phyloP scores from a whole-genome alignment of 2,113 vertebrate species.

The Mastomys natalensis region DNA sequence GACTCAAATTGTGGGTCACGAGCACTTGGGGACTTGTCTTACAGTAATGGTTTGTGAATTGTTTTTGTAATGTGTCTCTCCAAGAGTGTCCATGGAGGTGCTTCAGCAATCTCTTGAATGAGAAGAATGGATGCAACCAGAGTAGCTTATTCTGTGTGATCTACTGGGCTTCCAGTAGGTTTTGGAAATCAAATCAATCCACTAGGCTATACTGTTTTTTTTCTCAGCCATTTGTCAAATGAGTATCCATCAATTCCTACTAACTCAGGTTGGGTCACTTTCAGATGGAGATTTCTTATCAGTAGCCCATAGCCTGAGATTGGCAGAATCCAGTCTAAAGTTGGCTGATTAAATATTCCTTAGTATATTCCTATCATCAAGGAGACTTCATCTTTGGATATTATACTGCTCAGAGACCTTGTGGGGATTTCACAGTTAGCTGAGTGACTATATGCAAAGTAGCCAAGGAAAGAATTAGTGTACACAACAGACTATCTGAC shows the following conservation, averaged over 20 bases:
- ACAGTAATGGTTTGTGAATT: background rate
- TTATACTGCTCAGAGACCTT: background rate
- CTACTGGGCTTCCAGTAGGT: background rate
- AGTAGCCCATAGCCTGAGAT: background rate
- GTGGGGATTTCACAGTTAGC: background rate
- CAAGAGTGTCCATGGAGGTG: background rate
- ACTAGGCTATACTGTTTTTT: slow-evolving; percentile 12
- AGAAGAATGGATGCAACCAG: background rate
- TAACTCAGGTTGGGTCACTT: background rate
- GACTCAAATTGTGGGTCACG: background rate
- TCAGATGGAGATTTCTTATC: background rate
- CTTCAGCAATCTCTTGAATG: background rate
- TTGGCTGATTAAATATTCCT: background rate
- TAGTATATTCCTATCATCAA: background rate
- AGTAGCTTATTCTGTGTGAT: background rate
- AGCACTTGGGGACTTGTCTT: background rate
- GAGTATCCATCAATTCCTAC: background rate
- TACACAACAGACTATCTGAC: background rate
- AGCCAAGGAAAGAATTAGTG: background rate
- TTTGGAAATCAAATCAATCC: slow-evolving; percentile 36
- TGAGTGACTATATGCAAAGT: background rate
- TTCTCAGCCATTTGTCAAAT: background rate
- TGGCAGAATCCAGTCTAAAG: background rate
- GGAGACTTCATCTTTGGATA: background rate
- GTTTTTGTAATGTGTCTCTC: background rate